Base-by-base conservation (phyloP, 2,113 vertebrate species). In the Lanius ludovicianus region DNA sequence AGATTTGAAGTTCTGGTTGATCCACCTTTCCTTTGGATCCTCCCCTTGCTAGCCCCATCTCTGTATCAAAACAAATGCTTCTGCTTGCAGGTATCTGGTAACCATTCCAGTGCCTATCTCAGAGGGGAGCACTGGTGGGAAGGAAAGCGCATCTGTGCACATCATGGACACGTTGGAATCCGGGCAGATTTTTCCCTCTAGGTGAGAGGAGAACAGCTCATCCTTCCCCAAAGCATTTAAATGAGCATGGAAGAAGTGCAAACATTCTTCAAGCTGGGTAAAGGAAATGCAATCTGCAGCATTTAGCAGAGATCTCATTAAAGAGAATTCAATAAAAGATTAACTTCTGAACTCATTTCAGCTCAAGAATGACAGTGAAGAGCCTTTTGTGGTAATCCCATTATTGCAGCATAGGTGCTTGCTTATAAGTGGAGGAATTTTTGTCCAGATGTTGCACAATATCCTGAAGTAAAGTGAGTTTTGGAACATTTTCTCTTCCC, bases 371-470 rank as follows among this genome's bases (percentile, higher is more conserved):
- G 24, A 30, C 79, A 46, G 35, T 35, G 59, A 73, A 84, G n/a
- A 63, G 53, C n/a, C 39, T 76, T 76, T 70, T 57, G 33, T 70
- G 9, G 67, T 84, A 84, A 87, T 69, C n/a, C 57, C 63, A 35
- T 71, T 74, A 52, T 57, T 70, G 37, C 53, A 78, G 7, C 67
- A 47, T 30, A 95, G 74, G 84, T 71, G 69, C 46, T 25, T 33
- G 33, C 56, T 91, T 68, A 79, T 57, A 70, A 69, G 35, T 39
- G 9, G 7, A 84, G 50, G 50, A 78, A 90, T 88, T 95, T 87
- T 80, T 42, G 69, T 87, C 84, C 93, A 97, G 92, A 87, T 90
- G 88, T 90, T 86, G 25, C 31, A 89, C 46, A 76, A 57, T 76
- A 70, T 88, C 64, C 69, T 91, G 67, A 49, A 92, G 70, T 86